These are phyloP conservation scores for Trissonchulus sp. DNA, from an alignment of 2,888 invertebrate species.

Conservation along the genomic window DNA sequence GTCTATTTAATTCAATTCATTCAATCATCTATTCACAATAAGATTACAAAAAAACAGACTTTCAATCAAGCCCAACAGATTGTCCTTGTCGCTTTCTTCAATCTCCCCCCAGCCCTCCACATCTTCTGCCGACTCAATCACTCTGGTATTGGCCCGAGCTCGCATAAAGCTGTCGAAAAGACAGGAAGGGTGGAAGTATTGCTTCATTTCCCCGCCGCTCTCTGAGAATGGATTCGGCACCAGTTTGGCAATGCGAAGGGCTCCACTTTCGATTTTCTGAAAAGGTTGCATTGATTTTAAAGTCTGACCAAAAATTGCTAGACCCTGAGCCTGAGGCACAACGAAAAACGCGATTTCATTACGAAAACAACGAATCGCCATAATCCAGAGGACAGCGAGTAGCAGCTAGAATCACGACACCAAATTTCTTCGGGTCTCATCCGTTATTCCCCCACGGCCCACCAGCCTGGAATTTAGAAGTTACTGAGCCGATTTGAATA, in stretches of 20 bases:
- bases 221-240: slow-evolving; percentile 69
- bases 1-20: too few relatives aligned
- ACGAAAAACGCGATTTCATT: too few relatives aligned
- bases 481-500: too few relatives aligned
- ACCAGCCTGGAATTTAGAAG: too few relatives aligned
- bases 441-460: too few relatives aligned
- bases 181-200: slow-evolving; percentile 74
- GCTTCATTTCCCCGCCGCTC: slow-evolving; percentile 70
- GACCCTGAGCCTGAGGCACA: too few relatives aligned
- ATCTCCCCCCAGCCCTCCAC: slow-evolving; percentile 69
- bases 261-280: slow-evolving; percentile 65
- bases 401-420: neutral
- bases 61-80: slow-evolving; percentile 63
- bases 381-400: too few relatives aligned
- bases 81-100: slow-evolving; percentile 64
- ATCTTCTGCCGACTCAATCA: slow-evolving; percentile 69
- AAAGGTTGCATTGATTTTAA: too few relatives aligned
- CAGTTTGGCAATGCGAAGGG: slow-evolving; percentile 69
- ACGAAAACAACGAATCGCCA: too few relatives aligned
- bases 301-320: too few relatives aligned
- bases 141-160: slow-evolving; percentile 72
- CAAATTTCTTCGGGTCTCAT: neutral
- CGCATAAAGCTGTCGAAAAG: slow-evolving; percentile 70
- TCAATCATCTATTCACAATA: too few relatives aligned
- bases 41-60: too few relatives aligned